A percentile compares a stretch with the other conserved stretches of the same genome.
phyloP scores from a whole-genome alignment of 1,140 invertebrate genomes.

The Alviniconcha marisindica region DNA sequence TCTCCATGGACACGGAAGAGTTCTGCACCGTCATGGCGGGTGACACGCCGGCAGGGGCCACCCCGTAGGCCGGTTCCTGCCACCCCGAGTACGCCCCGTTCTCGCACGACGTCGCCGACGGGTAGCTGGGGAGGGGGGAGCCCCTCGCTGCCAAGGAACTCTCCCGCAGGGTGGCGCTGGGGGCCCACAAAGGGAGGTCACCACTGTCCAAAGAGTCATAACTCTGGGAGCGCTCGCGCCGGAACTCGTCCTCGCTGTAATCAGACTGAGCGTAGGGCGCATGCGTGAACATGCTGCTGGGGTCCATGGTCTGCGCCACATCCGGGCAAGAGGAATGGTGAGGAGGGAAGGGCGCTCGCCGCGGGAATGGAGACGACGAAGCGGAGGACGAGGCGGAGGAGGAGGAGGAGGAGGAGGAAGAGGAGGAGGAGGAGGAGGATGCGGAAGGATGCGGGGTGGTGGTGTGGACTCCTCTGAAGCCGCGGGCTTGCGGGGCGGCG shows the following conservation, averaged over 20 bases:
- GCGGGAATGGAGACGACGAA: not conserved
- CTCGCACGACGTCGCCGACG: not conserved
- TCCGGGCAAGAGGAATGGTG: conserved; percentile 15
- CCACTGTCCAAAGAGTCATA: conserved; percentile 10
- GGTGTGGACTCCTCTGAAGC: not conserved
- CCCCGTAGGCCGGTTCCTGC: not conserved
- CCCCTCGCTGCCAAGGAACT: not conserved
- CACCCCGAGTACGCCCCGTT: not conserved
- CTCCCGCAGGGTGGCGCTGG: not conserved
- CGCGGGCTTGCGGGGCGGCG: not conserved
- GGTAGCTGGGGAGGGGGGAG: not conserved
- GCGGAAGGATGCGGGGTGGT: not conserved
- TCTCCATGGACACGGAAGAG: not conserved
- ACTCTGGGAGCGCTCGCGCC: not conserved
- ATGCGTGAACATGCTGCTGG: not conserved
- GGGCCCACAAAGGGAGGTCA: not conserved
- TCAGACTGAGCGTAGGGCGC: conserved; percentile 4
- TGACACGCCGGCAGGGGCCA: not conserved
- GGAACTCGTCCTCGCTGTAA: not conserved
- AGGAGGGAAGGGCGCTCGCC: not conserved
- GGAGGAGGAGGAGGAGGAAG: conserved; percentile 8
- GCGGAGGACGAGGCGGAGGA: conserved; percentile 4
- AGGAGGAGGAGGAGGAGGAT: not conserved
- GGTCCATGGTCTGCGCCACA: not conserved
- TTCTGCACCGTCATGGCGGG: not conserved